Conservation (phyloP, 2,888 invertebrate species). For the Xanthorhoe spadicearia region DNA sequence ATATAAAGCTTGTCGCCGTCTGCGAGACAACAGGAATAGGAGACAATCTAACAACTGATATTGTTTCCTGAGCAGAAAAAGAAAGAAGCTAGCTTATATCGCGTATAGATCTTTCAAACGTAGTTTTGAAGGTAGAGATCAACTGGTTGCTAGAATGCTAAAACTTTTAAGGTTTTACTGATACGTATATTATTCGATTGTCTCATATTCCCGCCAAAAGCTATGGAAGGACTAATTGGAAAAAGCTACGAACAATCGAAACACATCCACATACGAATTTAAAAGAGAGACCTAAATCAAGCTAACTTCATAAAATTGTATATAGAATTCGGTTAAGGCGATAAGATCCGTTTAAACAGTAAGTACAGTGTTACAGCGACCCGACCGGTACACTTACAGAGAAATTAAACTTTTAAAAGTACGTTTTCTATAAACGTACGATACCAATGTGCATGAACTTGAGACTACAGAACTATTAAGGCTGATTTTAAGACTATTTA, state of each 20-base stretch:
- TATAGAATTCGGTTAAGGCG: slow-evolving; percentile 70
- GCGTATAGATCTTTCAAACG: too few species aligned
- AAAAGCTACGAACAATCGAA: slow-evolving; percentile 31
- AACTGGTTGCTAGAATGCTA: not conserved
- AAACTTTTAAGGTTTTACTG: not conserved
- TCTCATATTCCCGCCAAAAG: slow-evolving; percentile 14
- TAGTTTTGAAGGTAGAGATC: too few species aligned
- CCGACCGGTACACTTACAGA: slow-evolving; percentile 15
- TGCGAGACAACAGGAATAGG: slow-evolving; percentile 10
- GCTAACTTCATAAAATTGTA: slow-evolving; percentile 56
- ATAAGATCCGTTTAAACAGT: slow-evolving; percentile 58
- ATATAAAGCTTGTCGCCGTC: slow-evolving; percentile 19
- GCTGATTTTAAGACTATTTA: slow-evolving; percentile 36
- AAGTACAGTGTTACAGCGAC: slow-evolving; percentile 30
- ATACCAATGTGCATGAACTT: slow-evolving; percentile 23
- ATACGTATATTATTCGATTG: not conserved
- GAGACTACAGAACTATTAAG: slow-evolving; percentile 36
- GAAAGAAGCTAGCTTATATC: too few species aligned
- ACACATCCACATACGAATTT: slow-evolving; percentile 38
- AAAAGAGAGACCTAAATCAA: slow-evolving; percentile 48
- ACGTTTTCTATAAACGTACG: slow-evolving; percentile 20
- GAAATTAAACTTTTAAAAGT: not conserved
- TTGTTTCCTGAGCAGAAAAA: not conserved
- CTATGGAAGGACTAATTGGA: slow-evolving; percentile 22
- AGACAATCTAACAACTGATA: slow-evolving; percentile 7